Percentiles rank a stretch among this genome's conserved stretches.
phyloP scores from a whole-genome alignment of 2,113 vertebrate genomes.

The Antidorcas marsupialis region DNA sequence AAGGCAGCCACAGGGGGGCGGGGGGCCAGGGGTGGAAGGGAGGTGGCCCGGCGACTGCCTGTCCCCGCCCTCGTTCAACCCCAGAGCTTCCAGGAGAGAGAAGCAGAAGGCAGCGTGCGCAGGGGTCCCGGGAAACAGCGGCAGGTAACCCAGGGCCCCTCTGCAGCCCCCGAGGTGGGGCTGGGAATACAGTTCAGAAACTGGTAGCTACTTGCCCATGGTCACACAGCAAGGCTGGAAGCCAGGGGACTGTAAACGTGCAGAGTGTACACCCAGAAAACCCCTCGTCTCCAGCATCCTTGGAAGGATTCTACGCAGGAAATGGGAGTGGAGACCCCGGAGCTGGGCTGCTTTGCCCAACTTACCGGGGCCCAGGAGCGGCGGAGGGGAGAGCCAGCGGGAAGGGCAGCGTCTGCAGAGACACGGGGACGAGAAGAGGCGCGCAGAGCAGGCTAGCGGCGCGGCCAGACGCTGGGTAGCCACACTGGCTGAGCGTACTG shows the following conservation, averaged over 20 bases:
- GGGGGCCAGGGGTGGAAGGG: background rate
- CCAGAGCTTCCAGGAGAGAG: background rate
- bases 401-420: background rate
- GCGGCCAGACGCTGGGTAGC: accelerated
- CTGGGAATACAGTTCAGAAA: background rate
- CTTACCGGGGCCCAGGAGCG: accelerated
- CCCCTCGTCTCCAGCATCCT: background rate
- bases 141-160: constrained; percentile 3
- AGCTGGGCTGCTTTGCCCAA: background rate
- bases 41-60: background rate
- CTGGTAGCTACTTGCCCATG: background rate
- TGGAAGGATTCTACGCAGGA: background rate
- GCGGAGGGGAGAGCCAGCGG: accelerated
- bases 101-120: background rate
- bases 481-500: accelerated
- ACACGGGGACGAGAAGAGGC: background rate
- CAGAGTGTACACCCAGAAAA: background rate
- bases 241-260: background rate
- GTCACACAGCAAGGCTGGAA: background rate
- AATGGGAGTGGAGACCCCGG: accelerated
- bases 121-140: background rate
- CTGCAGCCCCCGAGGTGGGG: background rate
- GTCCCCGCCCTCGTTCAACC: background rate
- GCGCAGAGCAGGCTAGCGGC: accelerated
- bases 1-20: accelerated